Percentiles rank a stretch among this genome's conserved stretches.
Evolutionary conservation across 2,113 vertebrate genomes (phyloP).

Genomic region (Camelus dromedarius): DNA sequence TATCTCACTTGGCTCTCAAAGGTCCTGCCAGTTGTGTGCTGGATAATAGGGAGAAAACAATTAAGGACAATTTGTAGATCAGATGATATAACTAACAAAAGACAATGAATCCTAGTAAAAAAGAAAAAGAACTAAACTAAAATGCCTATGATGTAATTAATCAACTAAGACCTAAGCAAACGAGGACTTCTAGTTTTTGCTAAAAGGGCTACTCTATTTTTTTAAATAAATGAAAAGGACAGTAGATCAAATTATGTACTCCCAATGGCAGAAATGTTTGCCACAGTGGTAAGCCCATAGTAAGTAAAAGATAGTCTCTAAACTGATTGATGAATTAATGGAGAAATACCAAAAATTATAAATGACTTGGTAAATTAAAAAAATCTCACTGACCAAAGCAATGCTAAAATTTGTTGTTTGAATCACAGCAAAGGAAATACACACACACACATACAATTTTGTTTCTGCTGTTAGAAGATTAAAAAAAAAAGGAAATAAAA

Average conservation of each 20-base stretch:
- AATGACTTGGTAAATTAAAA: background rate
- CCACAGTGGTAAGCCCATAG: background rate
- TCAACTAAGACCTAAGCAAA: background rate
- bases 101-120: background rate
- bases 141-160: background rate
- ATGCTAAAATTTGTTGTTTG: background rate
- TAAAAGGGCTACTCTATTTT: background rate
- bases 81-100: background rate
- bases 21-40: constrained; percentile 89
- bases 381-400: background rate
- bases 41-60: constrained; percentile 69
- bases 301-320: background rate
- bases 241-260: background rate
- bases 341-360: background rate
- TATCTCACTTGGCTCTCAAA: constrained; percentile 93
- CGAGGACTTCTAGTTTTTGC: background rate
- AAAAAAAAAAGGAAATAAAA: background rate
- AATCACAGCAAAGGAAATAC: background rate
- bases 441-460: background rate
- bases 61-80: background rate
- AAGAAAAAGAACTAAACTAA: background rate
- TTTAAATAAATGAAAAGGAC: background rate
- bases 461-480: background rate
- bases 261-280: background rate
- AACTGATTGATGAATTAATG: background rate